Base-by-base conservation (phyloP, 1,140 invertebrate species). In the Venustaconcha ellipsiformis region DNA sequence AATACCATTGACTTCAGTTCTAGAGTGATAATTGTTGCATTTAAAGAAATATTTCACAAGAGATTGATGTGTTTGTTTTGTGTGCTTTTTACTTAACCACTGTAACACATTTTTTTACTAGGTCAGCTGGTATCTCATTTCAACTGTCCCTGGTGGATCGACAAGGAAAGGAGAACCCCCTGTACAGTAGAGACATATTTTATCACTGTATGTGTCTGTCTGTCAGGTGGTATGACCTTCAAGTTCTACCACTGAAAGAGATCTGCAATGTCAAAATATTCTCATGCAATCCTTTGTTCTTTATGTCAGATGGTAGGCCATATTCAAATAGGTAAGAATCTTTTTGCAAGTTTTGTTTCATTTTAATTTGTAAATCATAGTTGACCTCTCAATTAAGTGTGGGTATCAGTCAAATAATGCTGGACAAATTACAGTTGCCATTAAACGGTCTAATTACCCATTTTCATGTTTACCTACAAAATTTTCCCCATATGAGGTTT, bases 211-310 rank as follows among this genome's bases (percentile, higher is more conserved):
- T 86, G 83, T 78, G 83, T 14, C 69, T 74, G 14, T 71, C 72
- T 14, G 65, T 83, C 4, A 48, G 83, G 14, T 87, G 86, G 86
- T 84, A 81, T 69, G 72, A 76, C 20, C 75, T 87, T 26, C 59
- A 78, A 48, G 75, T 78, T 58, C 78, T 81, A 14, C 63, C 82
- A 12, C 20, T 86, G 14, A 70, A 63, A 18, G 55, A 62, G 26
- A 78, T 85, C 14, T 78, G 76, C 55, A 63, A 78, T 17, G 18
- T 87, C 14, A 72, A 66, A 20, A 63, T 87, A 3, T 78, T 81
- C 70, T 74, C 83, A 14, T 70, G 81, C 48, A 83, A 83, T 71
- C 86, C 86, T 0, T 65, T 87, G 17, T 86, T 87, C 71, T 84
- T 81, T 60, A 62, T 58, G 48, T 72, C 70, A 14, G 74, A 79